Evolutionary conservation across 1,140 invertebrate genomes (phyloP), one percentile per base, ranked within the genome.

Genomic region (Heliconius hewitsoni): DNA sequence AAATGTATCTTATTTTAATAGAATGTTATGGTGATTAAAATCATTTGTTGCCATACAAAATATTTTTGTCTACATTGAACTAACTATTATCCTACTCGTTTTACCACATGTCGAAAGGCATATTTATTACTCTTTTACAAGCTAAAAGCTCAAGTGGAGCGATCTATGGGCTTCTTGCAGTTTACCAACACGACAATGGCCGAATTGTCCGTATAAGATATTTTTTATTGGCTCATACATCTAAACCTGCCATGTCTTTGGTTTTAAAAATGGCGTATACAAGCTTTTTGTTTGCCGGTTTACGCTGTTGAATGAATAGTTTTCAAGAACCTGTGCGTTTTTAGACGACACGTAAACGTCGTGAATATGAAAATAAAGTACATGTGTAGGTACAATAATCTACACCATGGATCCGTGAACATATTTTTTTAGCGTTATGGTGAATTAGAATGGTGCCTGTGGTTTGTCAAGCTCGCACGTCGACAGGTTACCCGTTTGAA

Each of bases 221-320:
- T 94, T 94, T 94, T 94, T 94, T 94, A 94, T 94, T 94, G 93
- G 93, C 91, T 89, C 92, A 86, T 93, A 93, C 91, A 92, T 88
- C 89, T 86, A 87, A 89, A 93, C 91, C 92, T 94, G 93, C 94
- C 94, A 94, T 95, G 94, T 95, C 94, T 94, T 94, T 93, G 94
- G 94, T 94, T 95, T 95, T 94, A 95, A 95, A 95, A 95, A 95
- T 95, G 94, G 94, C 94, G 94, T 95, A 94, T 95, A 95, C 93
- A 94, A 94, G 93, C 93, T 95, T 95, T 94, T 94, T 94, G 93
- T 95, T 94, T 94, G 93, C 94, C 94, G 93, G 94, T 94, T 93
- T 94, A 94, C 90, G 90, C 89, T 93, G 87, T 91, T 94, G 89
- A 95, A 92, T 87, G 90, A 92, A 90, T 85, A 89, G 86, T 92